These are phyloP conservation scores for Climacteris rufus DNA, from an alignment of 2,113 vertebrate species.

Conservation along the genomic window DNA sequence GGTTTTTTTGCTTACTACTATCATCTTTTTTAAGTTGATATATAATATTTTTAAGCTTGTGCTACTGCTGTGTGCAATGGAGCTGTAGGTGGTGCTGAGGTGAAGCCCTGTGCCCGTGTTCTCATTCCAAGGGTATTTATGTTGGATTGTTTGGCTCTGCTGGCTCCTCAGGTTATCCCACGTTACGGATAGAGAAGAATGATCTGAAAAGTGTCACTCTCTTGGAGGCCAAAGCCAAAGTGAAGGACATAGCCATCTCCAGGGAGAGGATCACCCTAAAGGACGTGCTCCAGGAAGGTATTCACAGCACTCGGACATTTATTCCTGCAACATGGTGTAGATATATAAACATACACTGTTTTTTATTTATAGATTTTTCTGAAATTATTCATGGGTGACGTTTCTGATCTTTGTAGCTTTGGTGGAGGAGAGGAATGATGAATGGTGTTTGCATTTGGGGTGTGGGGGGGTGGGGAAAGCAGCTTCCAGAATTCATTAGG, in stretches of 20 bases:
- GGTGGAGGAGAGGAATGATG: background rate
- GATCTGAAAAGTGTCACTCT: slow-evolving; percentile 95
- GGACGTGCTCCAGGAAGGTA: slow-evolving; percentile 97
- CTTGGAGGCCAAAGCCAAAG: slow-evolving; percentile 94
- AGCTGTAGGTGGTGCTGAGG: background rate
- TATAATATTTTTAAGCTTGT: fast-evolving
- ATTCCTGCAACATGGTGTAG: background rate
- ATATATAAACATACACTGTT: background rate
- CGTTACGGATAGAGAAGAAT: slow-evolving; percentile 97
- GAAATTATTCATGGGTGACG: background rate
- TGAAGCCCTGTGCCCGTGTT: background rate
- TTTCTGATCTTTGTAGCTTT: background rate
- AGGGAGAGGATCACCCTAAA: slow-evolving; percentile 92
- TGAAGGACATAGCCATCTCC: slow-evolving; percentile 97
- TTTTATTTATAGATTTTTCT: background rate
- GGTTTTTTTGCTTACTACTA: background rate
- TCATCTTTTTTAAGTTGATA: background rate
- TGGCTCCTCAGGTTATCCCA: slow-evolving; percentile 90
- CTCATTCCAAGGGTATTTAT: slow-evolving; percentile 71
- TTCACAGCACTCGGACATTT: background rate
- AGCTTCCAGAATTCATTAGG: background rate
- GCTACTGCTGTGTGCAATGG: background rate
- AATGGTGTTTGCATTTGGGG: background rate
- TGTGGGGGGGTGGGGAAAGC: background rate
- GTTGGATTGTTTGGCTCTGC: slow-evolving; percentile 79